Conservation (phyloP, 2,113 vertebrate species). For the Tringa solitaria region DNA sequence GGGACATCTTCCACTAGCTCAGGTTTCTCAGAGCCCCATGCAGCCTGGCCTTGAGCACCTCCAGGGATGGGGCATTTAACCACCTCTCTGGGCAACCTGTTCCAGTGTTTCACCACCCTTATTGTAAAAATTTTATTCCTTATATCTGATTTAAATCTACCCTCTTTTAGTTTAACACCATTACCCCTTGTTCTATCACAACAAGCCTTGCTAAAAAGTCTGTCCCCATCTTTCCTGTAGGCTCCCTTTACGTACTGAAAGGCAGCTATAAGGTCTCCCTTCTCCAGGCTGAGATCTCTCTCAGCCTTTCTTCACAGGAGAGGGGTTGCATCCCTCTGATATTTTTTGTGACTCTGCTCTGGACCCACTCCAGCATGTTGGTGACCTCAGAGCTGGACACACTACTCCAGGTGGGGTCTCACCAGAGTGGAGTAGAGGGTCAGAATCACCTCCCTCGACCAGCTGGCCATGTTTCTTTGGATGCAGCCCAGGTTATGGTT, state of each 20-base stretch:
- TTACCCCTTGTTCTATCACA: neutral
- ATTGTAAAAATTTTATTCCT: neutral
- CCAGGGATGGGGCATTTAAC: neutral
- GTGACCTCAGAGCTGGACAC: neutral
- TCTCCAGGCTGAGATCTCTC: neutral
- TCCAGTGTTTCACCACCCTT: neutral
- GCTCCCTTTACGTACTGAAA: neutral
- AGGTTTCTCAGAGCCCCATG: neutral
- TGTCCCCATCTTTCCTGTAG: neutral
- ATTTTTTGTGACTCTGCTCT: neutral
- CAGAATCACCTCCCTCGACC: neutral
- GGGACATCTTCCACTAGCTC: neutral
- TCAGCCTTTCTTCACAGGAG: neutral
- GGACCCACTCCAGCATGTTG: neutral
- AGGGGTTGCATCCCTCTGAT: neutral
- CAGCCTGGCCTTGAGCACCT: neutral
- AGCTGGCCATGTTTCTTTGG: neutral
- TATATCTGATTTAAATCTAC: neutral
- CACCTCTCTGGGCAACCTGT: neutral
- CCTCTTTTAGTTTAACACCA: neutral
- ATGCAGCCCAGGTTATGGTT: neutral
- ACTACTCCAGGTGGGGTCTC: neutral
- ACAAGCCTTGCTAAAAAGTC: neutral
- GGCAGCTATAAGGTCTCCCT: neutral
- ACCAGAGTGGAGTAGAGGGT: neutral